A percentile compares a stretch with the other conserved stretches of the same genome.
phyloP scores from a whole-genome alignment of 2,113 vertebrate genomes.

The Chinchilla lanigera region DNA sequence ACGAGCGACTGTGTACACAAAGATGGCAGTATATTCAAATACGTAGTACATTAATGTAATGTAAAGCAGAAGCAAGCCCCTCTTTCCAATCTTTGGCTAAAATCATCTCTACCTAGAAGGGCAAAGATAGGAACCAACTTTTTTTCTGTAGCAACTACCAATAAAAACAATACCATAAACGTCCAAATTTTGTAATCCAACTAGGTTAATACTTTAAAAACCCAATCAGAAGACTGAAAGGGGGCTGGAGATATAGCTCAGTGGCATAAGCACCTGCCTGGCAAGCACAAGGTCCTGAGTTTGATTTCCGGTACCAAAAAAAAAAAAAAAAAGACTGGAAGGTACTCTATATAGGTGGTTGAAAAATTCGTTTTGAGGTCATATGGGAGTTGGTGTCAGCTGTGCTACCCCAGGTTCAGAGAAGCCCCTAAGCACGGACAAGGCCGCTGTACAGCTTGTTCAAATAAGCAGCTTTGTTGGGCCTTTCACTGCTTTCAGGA shows the following conservation, averaged over 20 bases:
- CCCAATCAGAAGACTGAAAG: background rate
- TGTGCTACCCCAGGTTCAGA: background rate
- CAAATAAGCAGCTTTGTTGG: background rate
- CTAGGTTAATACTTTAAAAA: constrained; percentile 2
- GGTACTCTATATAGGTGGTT: background rate
- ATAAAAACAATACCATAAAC: background rate
- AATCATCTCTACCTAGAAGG: background rate
- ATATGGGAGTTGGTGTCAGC: background rate
- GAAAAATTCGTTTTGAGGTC: background rate
- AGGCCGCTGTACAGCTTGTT: background rate
- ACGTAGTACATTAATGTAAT: background rate
- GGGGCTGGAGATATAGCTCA: too few species aligned
- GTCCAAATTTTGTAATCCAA: background rate
- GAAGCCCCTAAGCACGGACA: background rate
- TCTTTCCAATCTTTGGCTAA: background rate
- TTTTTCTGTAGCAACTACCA: background rate
- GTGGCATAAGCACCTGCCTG: too few species aligned
- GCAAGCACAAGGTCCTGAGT: too few species aligned
- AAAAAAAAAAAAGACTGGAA: too few species aligned
- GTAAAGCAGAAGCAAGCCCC: background rate
- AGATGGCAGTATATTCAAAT: background rate
- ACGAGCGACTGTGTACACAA: background rate
- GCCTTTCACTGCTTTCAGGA: background rate
- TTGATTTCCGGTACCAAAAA: too few species aligned
- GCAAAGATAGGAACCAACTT: background rate